Percentiles rank a stretch among this genome's conserved stretches.
Conservation (phyloP, 2,888 invertebrate species). For the Chydorus sphaericus region DNA sequence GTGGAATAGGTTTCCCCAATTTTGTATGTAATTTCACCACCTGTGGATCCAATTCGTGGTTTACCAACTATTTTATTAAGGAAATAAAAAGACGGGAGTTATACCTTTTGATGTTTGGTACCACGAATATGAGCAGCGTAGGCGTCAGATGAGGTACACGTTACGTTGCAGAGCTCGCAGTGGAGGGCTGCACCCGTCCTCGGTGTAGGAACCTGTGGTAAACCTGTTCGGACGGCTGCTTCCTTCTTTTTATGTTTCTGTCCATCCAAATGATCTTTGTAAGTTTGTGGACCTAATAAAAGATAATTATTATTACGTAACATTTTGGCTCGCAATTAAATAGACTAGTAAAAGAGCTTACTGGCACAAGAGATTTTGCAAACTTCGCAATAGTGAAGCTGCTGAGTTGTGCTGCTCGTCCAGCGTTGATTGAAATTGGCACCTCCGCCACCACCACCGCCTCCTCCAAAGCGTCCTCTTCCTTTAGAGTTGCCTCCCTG, state of each 20-base stretch:
- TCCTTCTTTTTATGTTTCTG: conserved; percentile 99
- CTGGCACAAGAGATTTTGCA: conserved; percentile 97
- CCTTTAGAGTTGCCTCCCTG: conserved; percentile 22
- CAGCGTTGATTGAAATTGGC: conserved; percentile 7
- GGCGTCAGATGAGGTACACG: conserved; percentile 95
- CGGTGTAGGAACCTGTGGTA: conserved; percentile 31
- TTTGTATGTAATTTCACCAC: conserved; percentile 85
- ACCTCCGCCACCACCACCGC: conserved; percentile 15
- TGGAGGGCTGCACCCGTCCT: conserved; percentile 51
- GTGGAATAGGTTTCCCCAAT: conserved; percentile 93
- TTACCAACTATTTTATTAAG: conserved; percentile 2
- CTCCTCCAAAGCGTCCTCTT: conserved; percentile 4
- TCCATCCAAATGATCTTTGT: conserved; percentile 92
- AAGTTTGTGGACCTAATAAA: conserved; percentile 42
- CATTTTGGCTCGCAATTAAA: background rate
- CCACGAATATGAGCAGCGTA: conserved; percentile 97
- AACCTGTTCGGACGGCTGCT: conserved; percentile 57
- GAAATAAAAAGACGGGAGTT: conserved; percentile 11
- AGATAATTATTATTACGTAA: conserved; percentile 5
- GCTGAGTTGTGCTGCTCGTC: conserved; percentile 77
- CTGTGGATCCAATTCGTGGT: conserved; percentile 23
- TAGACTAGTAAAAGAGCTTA: background rate
- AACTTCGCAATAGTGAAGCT: conserved; percentile 94
- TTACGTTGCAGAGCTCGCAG: conserved; percentile 95
- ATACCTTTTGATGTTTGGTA: conserved; percentile 91